Percentiles rank a stretch among this genome's conserved stretches.
Evolutionary conservation across 2,888 invertebrate genomes (phyloP).

Genomic region (Malachius bipustulatus): DNA sequence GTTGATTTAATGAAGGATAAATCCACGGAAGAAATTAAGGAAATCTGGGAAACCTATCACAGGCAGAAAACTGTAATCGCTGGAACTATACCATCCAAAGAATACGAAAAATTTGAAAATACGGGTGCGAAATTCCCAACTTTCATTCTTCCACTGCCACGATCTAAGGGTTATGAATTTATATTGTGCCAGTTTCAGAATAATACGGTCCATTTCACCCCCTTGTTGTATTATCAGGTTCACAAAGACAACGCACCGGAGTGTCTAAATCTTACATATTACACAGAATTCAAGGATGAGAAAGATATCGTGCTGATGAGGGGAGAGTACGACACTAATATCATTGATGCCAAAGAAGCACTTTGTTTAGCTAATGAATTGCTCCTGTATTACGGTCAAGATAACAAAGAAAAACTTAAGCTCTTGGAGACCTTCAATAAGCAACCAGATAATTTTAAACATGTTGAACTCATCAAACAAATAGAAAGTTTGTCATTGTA

Average conservation of each 20-base stretch:
- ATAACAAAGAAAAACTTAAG: constrained; percentile 47
- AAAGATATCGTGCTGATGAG: constrained; percentile 73
- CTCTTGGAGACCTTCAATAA: constrained; percentile 58
- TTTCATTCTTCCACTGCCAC: constrained; percentile 70
- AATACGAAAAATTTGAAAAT: constrained; percentile 47
- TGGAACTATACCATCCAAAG: constrained; percentile 52
- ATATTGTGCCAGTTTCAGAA: constrained; percentile 63
- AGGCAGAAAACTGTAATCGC: constrained; percentile 59
- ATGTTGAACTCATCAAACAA: constrained; percentile 68
- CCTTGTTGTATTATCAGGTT: constrained; percentile 72
- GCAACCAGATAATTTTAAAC: constrained; percentile 63
- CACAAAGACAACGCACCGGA: constrained; percentile 84
- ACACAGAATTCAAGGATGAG: constrained; percentile 54
- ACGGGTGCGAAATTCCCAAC: constrained; percentile 50
- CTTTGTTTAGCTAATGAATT: constrained; percentile 77
- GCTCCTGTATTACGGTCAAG: constrained; percentile 68
- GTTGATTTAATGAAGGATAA: constrained; percentile 61
- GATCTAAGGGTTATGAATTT: constrained; percentile 77
- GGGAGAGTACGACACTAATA: constrained; percentile 74
- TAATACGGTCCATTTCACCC: constrained; percentile 71
- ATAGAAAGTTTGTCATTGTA: constrained; percentile 49
- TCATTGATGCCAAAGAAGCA: constrained; percentile 64
- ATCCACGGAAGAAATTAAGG: constrained; percentile 54
- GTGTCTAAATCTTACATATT: constrained; percentile 69
- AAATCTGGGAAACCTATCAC: constrained; percentile 74